Evolutionary conservation across 2,113 vertebrate genomes (phyloP).

Genomic region (Hydropotes inermis): DNA sequence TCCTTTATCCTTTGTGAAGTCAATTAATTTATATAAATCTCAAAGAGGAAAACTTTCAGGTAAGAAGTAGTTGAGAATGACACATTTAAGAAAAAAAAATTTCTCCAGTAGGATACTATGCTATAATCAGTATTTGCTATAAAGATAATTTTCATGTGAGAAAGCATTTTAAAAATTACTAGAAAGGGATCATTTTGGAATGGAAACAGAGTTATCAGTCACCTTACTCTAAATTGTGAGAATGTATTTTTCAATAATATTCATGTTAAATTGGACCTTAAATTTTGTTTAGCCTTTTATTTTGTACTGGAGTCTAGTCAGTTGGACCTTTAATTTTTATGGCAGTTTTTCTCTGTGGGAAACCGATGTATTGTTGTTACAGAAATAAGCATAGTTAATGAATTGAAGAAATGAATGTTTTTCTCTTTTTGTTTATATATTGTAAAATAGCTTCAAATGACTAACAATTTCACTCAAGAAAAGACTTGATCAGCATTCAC

Average conservation of each 20-base stretch:
- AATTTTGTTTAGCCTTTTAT: neutral
- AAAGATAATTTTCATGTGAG: slow-evolving; percentile 14
- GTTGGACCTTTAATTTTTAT: neutral
- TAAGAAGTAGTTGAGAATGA: slow-evolving; percentile 49
- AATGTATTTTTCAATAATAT: neutral
- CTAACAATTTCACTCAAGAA: neutral
- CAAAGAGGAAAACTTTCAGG: slow-evolving; percentile 38
- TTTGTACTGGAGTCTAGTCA: neutral
- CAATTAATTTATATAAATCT: slow-evolving; percentile 3
- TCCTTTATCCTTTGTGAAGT: slow-evolving; percentile 22
- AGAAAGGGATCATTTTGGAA: neutral
- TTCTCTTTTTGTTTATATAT: neutral
- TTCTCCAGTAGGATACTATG: neutral
- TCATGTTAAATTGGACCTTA: neutral
- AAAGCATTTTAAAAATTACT: slow-evolving; percentile 12
- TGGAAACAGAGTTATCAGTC: neutral
- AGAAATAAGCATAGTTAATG: neutral
- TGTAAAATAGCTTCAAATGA: neutral
- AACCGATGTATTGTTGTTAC: neutral
- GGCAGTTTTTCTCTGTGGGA: slow-evolving; percentile 35
- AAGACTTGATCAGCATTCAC: neutral
- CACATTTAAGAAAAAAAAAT: neutral
- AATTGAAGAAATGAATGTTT: neutral
- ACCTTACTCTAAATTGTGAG: neutral
- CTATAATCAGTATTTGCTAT: neutral